Evolutionary conservation across 2,113 vertebrate species (phyloP).

Genomic region (Aegithalos caudatus): DNA sequence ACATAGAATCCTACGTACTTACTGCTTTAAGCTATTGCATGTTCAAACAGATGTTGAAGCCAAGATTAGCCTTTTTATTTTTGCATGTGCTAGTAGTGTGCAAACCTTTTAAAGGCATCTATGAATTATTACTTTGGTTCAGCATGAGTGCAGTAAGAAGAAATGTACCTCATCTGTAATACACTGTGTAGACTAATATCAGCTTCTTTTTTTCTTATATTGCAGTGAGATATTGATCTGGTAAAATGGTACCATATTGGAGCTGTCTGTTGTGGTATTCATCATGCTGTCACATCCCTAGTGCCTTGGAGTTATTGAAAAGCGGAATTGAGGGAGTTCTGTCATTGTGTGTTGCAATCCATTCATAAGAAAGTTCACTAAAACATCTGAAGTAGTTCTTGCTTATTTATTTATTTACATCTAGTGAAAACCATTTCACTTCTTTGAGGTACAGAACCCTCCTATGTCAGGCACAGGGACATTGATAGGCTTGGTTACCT

Average conservation of each 20-base stretch:
- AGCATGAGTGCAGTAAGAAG: constrained; percentile 92
- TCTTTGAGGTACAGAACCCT: background rate
- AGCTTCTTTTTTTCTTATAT: constrained; percentile 98
- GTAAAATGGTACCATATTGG: constrained; percentile 99
- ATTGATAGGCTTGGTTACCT: constrained; percentile 35
- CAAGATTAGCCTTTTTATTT: constrained; percentile 87
- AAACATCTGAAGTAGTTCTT: constrained; percentile 68
- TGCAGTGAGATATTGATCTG: constrained; percentile 99
- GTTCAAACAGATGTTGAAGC: constrained; percentile 84
- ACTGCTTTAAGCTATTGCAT: constrained; percentile 72
- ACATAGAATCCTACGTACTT: constrained; percentile 7
- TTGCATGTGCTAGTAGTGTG: constrained; percentile 80
- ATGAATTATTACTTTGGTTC: constrained; percentile 94
- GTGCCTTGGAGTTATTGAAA: constrained; percentile 98
- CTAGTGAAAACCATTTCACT: background rate
- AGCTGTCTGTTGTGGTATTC: constrained; percentile 99
- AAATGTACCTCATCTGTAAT: constrained; percentile 99
- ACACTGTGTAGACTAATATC: constrained; percentile 99
- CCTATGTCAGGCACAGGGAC: background rate
- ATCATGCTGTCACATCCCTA: constrained; percentile 97
- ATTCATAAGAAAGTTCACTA: constrained; percentile 89
- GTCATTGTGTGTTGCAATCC: constrained; percentile 90
- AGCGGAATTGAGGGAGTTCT: constrained; percentile 95
- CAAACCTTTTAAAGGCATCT: constrained; percentile 84
- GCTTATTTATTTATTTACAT: constrained; percentile 63